Conservation (phyloP, 64 coral and sea anemone genomes). For the Anthopleura sola region DNA sequence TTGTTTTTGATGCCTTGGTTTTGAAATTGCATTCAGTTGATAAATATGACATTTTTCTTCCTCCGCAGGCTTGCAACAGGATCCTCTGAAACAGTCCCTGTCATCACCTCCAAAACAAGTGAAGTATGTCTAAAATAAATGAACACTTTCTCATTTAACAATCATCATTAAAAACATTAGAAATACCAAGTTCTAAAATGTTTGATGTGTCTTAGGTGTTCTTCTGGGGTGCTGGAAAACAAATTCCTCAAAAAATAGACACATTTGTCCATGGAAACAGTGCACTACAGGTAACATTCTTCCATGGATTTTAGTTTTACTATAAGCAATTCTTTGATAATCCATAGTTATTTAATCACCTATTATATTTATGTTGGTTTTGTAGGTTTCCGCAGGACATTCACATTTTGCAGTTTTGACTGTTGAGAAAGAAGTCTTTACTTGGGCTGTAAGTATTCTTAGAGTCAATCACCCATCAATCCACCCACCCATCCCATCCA, state of each 20-base stretch:
- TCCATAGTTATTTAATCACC: not conserved
- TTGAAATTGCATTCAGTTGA: not conserved
- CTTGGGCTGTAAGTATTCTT: constrained; percentile 84
- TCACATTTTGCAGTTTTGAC: constrained; percentile 95
- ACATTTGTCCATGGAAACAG: constrained; percentile 82
- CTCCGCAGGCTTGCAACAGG: constrained; percentile 53
- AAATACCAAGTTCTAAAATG: not conserved
- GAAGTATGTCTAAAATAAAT: constrained; percentile 51
- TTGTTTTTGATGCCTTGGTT: too few species aligned
- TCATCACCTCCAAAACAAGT: constrained; percentile 89
- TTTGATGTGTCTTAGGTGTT: constrained; percentile 46
- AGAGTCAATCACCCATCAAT: too few species aligned
- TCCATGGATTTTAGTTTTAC: not conserved
- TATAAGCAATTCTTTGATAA: not conserved
- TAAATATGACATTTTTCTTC: not conserved
- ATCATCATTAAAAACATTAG: too few species aligned
- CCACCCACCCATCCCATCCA: too few species aligned
- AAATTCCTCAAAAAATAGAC: constrained; percentile 93
- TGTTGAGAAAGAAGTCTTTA: constrained; percentile 94
- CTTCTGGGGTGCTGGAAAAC: constrained; percentile 97
- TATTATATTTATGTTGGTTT: not conserved
- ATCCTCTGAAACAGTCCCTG: constrained; percentile 77
- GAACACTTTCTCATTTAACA: not conserved
- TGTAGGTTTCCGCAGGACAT: constrained; percentile 82
- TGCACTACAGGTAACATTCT: constrained; percentile 61